Conservation (phyloP, 2,888 invertebrate species). For the Pristionchus mayeri region DNA sequence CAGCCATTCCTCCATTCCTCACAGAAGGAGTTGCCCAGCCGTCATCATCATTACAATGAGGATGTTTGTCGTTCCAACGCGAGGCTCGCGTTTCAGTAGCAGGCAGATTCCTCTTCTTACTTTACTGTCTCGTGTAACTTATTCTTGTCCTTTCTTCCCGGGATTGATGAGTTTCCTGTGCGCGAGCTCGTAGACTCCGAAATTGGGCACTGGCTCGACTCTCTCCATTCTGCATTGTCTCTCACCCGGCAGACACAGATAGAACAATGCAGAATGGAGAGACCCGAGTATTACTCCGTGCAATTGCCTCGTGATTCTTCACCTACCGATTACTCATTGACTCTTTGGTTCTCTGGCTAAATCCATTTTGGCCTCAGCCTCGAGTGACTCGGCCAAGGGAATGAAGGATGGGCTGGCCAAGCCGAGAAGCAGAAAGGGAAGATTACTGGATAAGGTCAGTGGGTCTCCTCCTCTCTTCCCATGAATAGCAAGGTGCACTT, state of each 20-base stretch:
- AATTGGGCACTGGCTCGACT: too few relatives aligned
- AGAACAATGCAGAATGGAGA: too few relatives aligned
- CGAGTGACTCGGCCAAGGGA: background rate
- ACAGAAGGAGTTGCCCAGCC: too few relatives aligned
- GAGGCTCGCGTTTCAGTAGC: background rate
- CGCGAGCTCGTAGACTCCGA: background rate
- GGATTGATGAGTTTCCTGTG: constrained; percentile 22
- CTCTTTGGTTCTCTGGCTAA: background rate
- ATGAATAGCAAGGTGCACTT: constrained; percentile 28
- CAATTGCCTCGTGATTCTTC: background rate
- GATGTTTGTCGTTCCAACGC: constrained; percentile 14
- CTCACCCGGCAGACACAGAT: too few relatives aligned
- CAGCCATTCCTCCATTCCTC: background rate
- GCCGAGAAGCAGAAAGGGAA: constrained; percentile 34
- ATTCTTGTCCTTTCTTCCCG: too few relatives aligned
- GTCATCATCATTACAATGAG: background rate
- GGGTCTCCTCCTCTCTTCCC: background rate
- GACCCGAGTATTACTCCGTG: too few relatives aligned
- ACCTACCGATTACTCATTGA: constrained; percentile 27
- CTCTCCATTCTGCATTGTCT: too few relatives aligned
- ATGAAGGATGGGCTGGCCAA: constrained; percentile 41
- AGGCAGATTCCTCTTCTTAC: background rate
- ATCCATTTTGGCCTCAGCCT: background rate
- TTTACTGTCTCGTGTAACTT: too few relatives aligned
- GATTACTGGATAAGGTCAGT: constrained; percentile 38